Percentiles rank a stretch among this genome's conserved stretches.
Evolutionary conservation across 2,113 vertebrate species (phyloP).

Genomic region (Scartelaos histophorus): DNA sequence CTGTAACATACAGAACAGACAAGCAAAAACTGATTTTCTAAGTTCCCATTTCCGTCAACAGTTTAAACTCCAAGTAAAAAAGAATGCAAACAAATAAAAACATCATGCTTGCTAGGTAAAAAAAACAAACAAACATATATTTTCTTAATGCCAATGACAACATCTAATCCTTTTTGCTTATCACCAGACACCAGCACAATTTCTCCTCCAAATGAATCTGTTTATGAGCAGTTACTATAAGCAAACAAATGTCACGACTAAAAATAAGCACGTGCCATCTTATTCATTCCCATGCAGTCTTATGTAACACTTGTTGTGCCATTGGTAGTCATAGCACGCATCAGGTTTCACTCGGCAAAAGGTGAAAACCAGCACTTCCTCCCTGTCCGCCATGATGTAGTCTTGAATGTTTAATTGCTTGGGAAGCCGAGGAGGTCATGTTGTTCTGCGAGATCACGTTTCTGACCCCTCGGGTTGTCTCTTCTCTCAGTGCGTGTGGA

Average conservation of each 20-base stretch:
- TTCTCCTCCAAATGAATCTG: neutral
- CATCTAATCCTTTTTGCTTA: neutral
- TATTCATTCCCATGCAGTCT: slow-evolving; percentile 32
- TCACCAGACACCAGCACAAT: neutral
- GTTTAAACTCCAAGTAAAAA: too few species aligned
- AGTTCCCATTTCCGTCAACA: too few species aligned
- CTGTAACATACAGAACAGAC: too few species aligned
- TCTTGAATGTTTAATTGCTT: slow-evolving; percentile 52
- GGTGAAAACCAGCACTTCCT: slow-evolving; percentile 53
- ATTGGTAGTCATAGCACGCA: slow-evolving; percentile 59
- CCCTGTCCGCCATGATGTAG: slow-evolving; percentile 32
- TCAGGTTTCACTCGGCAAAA: slow-evolving; percentile 57
- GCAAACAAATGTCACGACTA: slow-evolving; percentile 16
- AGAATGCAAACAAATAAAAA: too few species aligned
- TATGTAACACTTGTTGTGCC: slow-evolving; percentile 42
- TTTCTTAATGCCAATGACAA: neutral
- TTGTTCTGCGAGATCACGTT: slow-evolving; percentile 67
- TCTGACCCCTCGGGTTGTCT: slow-evolving; percentile 41
- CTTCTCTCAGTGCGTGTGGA: slow-evolving; percentile 13
- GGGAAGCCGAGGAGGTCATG: slow-evolving; percentile 59
- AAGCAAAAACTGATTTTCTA: too few species aligned
- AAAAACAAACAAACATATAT: neutral
- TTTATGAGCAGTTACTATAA: slow-evolving; percentile 30
- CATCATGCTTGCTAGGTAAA: too few species aligned
- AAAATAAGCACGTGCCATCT: slow-evolving; percentile 41